Conservation (phyloP, 2,113 vertebrate genomes). For the Limanda limanda region DNA sequence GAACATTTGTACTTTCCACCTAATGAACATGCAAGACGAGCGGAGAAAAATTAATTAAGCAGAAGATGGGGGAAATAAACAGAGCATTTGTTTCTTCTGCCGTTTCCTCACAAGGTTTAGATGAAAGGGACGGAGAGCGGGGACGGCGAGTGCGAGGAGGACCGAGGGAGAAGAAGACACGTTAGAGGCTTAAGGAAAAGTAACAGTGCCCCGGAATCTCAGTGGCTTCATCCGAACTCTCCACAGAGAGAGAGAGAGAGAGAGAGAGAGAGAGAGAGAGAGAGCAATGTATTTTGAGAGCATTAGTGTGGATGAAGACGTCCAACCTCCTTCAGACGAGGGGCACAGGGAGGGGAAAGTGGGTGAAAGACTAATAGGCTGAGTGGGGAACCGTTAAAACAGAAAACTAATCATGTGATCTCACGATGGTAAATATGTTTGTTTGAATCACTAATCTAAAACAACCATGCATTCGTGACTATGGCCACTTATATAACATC, state of each 20-base stretch:
- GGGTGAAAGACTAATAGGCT: constrained; percentile 1
- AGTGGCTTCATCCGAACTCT: constrained; percentile 50
- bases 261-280: constrained; percentile 39
- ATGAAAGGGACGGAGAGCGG: constrained; percentile 46
- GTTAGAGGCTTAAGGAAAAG: constrained; percentile 47
- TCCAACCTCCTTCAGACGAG: constrained; percentile 48
- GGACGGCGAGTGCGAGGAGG: constrained; percentile 26
- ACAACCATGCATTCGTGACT: too few relatives aligned
- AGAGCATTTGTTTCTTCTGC: constrained; percentile 38
- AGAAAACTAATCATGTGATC: neutral
- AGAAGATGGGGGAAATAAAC: constrained; percentile 41
- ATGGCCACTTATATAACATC: too few relatives aligned
- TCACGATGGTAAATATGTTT: neutral
- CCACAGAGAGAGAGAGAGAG: constrained; percentile 36
- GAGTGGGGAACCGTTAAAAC: constrained; percentile 2
- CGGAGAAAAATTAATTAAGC: constrained; percentile 62
- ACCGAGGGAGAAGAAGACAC: constrained; percentile 15
- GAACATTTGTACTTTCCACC: constrained; percentile 51
- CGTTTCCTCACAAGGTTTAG: constrained; percentile 21
- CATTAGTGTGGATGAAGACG: constrained; percentile 30
- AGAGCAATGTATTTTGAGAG: constrained; percentile 63
- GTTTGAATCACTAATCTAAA: neutral
- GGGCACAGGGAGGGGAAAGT: constrained; percentile 28
- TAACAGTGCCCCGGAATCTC: constrained; percentile 52
- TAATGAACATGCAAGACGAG: constrained; percentile 42